A percentile compares a stretch with the other conserved stretches of the same genome.
phyloP scores from a whole-genome alignment of 2,888 invertebrate species.

The Corbicula japonica region DNA sequence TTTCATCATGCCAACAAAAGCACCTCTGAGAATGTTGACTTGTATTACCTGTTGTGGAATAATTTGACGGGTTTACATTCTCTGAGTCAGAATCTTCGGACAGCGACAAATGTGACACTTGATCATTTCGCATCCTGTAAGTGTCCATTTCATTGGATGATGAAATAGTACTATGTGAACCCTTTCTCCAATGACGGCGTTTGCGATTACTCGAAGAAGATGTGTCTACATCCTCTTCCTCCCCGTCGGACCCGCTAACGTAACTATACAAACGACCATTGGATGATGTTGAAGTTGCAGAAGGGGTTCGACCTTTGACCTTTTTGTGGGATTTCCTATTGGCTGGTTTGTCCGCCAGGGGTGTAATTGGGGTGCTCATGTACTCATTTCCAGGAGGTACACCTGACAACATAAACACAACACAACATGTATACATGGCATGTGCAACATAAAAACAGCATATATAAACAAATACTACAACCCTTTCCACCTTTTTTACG shows the following conservation, averaged over 20 bases:
- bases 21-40: neutral
- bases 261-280: conserved; percentile 72
- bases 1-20: neutral
- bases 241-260: conserved; percentile 83
- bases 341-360: conserved; percentile 56
- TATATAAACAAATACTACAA: no score
- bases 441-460: conserved; percentile 31
- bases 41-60: conserved; percentile 56
- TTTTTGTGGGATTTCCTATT: conserved; percentile 43
- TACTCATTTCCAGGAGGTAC: conserved; percentile 60
- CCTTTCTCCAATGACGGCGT: conserved; percentile 63
- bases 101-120: conserved; percentile 69
- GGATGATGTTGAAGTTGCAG: conserved; percentile 54
- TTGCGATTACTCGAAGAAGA: conserved; percentile 64
- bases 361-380: conserved; percentile 63
- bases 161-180: conserved; percentile 72
- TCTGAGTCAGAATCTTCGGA: conserved; percentile 65
- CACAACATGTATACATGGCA: conserved; percentile 51
- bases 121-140: conserved; percentile 60
- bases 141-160: conserved; percentile 73
- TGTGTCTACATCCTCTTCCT: conserved; percentile 72
- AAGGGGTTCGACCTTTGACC: conserved; percentile 51
- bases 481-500: no score
- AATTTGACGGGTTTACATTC: conserved; percentile 32
- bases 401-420: conserved; percentile 62